Evolutionary conservation across 2,888 invertebrate genomes (phyloP), one percentile per base, ranked within the genome.

Genomic region (Xanthia togata): DNA sequence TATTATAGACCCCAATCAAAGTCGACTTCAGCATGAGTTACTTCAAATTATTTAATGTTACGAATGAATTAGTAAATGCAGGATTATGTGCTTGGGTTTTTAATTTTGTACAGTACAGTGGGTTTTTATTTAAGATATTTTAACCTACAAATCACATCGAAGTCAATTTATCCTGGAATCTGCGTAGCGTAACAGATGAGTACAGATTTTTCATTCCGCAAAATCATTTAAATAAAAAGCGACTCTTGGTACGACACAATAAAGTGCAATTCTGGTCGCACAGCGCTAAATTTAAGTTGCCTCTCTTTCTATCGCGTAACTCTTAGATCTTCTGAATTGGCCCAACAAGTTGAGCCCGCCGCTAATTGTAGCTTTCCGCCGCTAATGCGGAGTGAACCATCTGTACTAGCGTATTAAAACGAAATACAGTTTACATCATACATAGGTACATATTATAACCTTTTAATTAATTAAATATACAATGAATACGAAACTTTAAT

Each of bases 401-500:
- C 41, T 44, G 4, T 4, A 44, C 4, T 44, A 44, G 44, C 72
- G 38, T 81, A 78, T 78, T 76, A 74, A 78, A 82, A 86, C 57
- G 68, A 87, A 88, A 87, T 77, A 84, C 78, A 84, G 73, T 81
- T 82, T 76, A 85, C 83, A 81, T 77, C 73, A 78, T 86, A 87
- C 60, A 74, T 74, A 86, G 81, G 78, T 87, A 87, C 78, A 83
- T 85, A 87, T 78, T 78, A 81, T 82, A 86, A 85, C 81, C 41
- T 70, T 81, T 83, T 84, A 85, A 87, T 87, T 89, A 89, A 88
- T 89, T 82, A 87, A 87, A 87, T 84, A 88, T 86, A 87, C 84
- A 87, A 85, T 84, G 86, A 89, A 87, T 89, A 91, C 81, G 85
- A 89, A 90, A 89, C 89, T 80, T 87, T 85, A 88, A 89, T 86